Evolutionary conservation across 2,888 invertebrate genomes (phyloP), one percentile per base, ranked within the genome.

Genomic region (Epirrhoe tristata): DNA sequence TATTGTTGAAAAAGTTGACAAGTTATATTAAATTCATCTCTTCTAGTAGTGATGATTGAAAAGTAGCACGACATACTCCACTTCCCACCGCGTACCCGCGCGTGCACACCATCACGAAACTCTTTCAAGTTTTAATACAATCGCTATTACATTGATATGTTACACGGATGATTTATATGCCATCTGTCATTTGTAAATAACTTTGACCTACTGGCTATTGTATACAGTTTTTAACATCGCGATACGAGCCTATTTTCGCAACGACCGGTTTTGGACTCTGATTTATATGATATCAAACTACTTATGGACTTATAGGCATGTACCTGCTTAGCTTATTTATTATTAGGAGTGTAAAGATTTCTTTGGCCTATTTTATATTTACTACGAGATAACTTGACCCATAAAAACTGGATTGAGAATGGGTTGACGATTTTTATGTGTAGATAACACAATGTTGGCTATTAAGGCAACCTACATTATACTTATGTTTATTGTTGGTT

Each of bases 11-110:
- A 24, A 24, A 24, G 24, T 24, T 24, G 24, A 24, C 24, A 24
- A 24, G 24, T 24, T 24, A 24, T 24, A 24, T 24, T 24, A 2
- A 34, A 4, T 34, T 34, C 34, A 48, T 50, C 16, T 58, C 48
- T 2, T 17, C 17, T 24, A 55, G 74, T 74, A 59, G 73, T 75
- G 80, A 77, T 87, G 87, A 91, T 89, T 87, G 89, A 87, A 86
- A 86, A 84, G 81, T 83, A 76, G 80, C 81, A 80, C 89, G 91
- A 84, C 91, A 90, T 84, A 89, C 88, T 90, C 89, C 70, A 90
- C 87, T 90, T 89, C 77, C 59, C 71, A 76, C 68, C 57, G 78
- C 77, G 66, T 50, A 48, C 63, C 61, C 43, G 53, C 60, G 62
- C 55, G 74, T 75, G 80, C 73, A 73, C 71, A 74, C 74, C 73